Evolutionary conservation across 2,113 vertebrate species (phyloP), one percentile per base, ranked within the genome.

Genomic region (Parotia lawesii): DNA sequence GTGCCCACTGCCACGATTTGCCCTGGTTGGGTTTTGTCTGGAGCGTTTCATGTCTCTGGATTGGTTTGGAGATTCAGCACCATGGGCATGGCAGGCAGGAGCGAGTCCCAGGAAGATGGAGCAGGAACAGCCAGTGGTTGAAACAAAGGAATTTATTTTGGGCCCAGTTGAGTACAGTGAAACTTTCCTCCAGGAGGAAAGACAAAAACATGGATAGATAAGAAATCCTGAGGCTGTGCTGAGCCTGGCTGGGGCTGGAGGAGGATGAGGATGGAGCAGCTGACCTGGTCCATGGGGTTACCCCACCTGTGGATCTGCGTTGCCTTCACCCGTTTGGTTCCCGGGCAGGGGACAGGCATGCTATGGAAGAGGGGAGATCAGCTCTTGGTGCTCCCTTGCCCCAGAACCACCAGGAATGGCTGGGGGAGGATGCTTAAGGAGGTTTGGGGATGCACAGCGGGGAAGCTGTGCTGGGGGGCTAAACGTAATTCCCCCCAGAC

Each of bases 301-400:
- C 5, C 0, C 28, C 21, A 2, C 6, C 29, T 72, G 14, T 8
- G 27, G n/a, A 23, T 86, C 62, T 2, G 2, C 1, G 0, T 27
- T 11, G 0, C 2, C 54, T 76, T 88, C 21, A 1, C 0, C 48
- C 0, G 1, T 76, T 51, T 85, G 51, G 44, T 77, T 50, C 27
- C 5, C 0, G 0, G 89, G 38, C 58, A 33, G 22, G n/a, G 72
- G 37, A 80, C 95, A 96, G 45, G 80, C 19, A 0, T 57, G 8
- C 95, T 96, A 3, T 1, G 2, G 67, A 62, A 83, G 20, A 78
- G 8, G 11, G 29, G 35, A 85, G 33, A 79, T 48, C 0, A 0
- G 15, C 33, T 1, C 1, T 47, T 2, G 4, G 40, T 37, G 42
- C 6, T 33, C 22, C 6, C 12, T 69, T 9, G 5, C 3, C 56